Evolutionary conservation across 1,140 invertebrate species (phyloP), one percentile per base, ranked within the genome.

Genomic region (Colletes latitarsis): DNA sequence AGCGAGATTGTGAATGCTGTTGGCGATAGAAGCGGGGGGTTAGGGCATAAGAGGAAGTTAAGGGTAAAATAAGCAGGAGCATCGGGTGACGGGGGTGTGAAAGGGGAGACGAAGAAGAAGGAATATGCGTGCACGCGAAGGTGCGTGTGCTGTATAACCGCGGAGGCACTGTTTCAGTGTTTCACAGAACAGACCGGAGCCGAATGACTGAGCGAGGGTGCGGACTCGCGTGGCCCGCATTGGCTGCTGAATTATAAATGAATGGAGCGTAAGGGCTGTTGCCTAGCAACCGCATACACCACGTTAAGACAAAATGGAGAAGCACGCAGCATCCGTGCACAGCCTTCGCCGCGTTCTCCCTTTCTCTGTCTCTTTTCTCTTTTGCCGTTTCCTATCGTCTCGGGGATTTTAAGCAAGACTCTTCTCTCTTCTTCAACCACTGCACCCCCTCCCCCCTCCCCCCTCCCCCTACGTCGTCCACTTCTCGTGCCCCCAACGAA

Each of bases 171-270:
- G 89, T 89, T 92, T 87, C 88, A 88, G 89, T 88, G 89, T 90
- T 91, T 91, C 90, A 72, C 77, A 88, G 88, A 90, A 86, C 84
- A 68, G 83, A 86, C 83, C 81, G 86, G 75, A 84, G 76, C 78
- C 80, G 88, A 87, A 86, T 82, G 88, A 87, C 83, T 82, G 88
- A 80, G 88, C 87, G 88, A 89, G 87, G 90, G 89, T 90, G 89
- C 88, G 89, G 90, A 88, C 84, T 91, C 92, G 92, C 93, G 92
- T 93, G 93, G 92, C 92, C 92, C 92, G 93, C 92, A 93, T 93
- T 93, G 92, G 92, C 89, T 93, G 92, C 81, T 93, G 92, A 93
- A 93, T 93, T 93, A 93, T 93, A 93, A 92, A 93, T 93, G 93
- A 93, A 92, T 90, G 90, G 93, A 93, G 92, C 92, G 92, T 93